These are phyloP conservation scores for Drosophila monieri DNA, from an alignment of 2,888 invertebrate species.

Conservation along the genomic window DNA sequence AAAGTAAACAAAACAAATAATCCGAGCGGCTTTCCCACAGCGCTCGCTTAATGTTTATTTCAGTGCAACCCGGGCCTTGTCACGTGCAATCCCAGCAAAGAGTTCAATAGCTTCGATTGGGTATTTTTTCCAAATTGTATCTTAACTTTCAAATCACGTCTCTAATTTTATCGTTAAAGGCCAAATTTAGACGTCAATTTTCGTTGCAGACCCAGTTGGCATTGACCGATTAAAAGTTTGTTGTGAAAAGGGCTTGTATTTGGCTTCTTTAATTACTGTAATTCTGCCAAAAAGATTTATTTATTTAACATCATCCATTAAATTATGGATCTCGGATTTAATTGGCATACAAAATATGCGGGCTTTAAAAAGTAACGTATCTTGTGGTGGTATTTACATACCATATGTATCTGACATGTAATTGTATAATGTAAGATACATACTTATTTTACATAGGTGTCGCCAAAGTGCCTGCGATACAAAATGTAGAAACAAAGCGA, in stretches of 20 bases:
- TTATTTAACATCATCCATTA: neutral
- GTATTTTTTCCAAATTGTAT: constrained; percentile 34
- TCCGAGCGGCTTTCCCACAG: constrained; percentile 19
- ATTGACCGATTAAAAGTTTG: constrained; percentile 63
- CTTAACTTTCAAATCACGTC: constrained; percentile 53
- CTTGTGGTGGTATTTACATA: neutral
- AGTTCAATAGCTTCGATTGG: constrained; percentile 55
- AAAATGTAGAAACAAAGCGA: neutral
- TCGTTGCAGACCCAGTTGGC: constrained; percentile 26
- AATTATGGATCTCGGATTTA: neutral
- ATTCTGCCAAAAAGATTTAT: neutral
- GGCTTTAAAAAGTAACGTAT: neutral
- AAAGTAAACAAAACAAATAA: constrained; percentile 10
- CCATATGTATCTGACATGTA: constrained; percentile 5
- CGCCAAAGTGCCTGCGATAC: neutral
- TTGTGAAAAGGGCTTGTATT: constrained; percentile 16
- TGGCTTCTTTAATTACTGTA: neutral
- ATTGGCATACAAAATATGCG: neutral
- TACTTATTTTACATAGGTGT: neutral
- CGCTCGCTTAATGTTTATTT: neutral
- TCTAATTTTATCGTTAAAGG: constrained; percentile 27
- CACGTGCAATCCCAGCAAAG: constrained; percentile 36
- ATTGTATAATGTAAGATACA: neutral
- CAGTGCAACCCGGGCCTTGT: constrained; percentile 22
- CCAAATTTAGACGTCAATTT: constrained; percentile 6